Conservation (phyloP, 35 echinoderm and acorn worm species). For the Heliocidaris erythrogramma region DNA sequence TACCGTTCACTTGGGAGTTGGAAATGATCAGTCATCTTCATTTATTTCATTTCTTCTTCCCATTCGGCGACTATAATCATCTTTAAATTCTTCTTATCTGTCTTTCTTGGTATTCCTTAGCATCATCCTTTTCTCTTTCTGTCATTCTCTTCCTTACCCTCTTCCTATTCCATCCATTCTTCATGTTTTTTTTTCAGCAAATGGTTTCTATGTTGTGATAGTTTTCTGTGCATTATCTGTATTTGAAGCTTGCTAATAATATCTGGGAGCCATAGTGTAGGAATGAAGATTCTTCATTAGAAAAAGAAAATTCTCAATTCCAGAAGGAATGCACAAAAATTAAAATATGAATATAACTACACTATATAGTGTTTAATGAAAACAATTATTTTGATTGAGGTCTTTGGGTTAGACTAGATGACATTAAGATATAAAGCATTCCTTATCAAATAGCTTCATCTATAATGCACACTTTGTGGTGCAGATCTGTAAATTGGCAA, state of each 20-base stretch:
- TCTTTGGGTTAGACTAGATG: background rate
- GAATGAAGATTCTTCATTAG: background rate
- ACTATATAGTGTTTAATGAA: no score
- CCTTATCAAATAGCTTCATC: background rate
- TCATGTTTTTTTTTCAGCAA: background rate
- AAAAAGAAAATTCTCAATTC: background rate
- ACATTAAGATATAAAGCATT: background rate
- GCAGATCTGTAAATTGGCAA: background rate
- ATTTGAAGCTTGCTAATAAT: background rate
- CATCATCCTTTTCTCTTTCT: background rate
- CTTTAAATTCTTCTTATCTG: background rate
- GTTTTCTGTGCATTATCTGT: background rate
- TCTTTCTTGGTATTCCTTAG: background rate
- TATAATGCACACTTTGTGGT: background rate
- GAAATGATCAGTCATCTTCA: background rate
- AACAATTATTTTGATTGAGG: background rate
- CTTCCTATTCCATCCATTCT: background rate
- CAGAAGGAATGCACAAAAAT: background rate
- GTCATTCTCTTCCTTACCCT: background rate
- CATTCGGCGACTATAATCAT: background rate
- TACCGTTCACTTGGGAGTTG: background rate
- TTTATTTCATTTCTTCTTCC: background rate
- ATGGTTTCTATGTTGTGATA: background rate
- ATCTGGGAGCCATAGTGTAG: background rate
- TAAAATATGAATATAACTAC: no score